Conservation (phyloP, 2,113 vertebrate genomes). For the Dolichallabes microphthalmus region DNA sequence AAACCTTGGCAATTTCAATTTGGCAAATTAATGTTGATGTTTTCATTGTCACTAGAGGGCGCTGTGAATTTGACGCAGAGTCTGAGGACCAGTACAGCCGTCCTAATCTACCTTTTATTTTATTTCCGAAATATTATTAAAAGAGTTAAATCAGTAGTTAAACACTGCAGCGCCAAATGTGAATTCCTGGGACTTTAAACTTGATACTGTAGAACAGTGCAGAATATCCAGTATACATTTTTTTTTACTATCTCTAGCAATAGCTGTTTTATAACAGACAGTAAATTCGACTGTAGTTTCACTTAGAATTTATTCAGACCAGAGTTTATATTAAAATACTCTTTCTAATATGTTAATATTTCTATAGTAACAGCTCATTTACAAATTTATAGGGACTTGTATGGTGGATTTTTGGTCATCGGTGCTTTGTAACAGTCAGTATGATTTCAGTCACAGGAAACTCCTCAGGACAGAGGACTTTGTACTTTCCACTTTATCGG, state of each 20-base stretch:
- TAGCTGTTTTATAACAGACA: neutral
- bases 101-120: neutral
- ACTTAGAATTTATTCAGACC: neutral
- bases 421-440: neutral
- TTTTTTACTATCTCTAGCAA: neutral
- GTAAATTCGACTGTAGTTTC: neutral
- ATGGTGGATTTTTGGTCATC: neutral
- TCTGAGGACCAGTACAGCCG: neutral
- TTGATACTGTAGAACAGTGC: neutral
- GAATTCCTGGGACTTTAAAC: neutral
- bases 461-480: neutral
- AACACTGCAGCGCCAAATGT: neutral
- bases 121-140: neutral
- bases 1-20: neutral
- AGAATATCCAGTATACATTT: no score
- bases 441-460: constrained; percentile 3
- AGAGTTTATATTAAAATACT: neutral
- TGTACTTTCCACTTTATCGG: constrained; percentile 8
- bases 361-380: neutral
- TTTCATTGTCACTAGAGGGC: neutral
- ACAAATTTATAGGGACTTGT: neutral
- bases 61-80: neutral
- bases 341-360: neutral
- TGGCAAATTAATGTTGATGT: no score
- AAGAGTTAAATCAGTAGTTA: neutral